Evolutionary conservation across 1,140 invertebrate species (phyloP).

Genomic region (Vollenhovia emeryi): DNA sequence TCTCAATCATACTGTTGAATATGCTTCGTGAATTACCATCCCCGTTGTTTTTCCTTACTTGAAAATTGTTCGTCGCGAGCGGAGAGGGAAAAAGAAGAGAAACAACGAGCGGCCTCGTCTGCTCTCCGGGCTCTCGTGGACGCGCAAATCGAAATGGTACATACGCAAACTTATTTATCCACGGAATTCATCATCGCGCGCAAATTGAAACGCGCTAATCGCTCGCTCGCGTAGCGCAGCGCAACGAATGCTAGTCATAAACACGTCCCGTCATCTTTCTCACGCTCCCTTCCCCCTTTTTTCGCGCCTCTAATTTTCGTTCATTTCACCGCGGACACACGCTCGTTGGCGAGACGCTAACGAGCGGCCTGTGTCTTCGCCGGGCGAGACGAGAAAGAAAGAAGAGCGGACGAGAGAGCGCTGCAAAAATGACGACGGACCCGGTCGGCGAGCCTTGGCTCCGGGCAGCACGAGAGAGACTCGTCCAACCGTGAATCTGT

Average conservation of each 20-base stretch:
- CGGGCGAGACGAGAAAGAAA: neutral
- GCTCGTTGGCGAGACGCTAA: slow-evolving; percentile 2
- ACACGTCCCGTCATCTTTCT: slow-evolving; percentile 54
- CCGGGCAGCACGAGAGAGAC: neutral
- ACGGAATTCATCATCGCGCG: slow-evolving; percentile 9
- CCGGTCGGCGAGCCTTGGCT: neutral
- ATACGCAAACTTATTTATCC: slow-evolving; percentile 13
- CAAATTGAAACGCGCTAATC: neutral
- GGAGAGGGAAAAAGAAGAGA: neutral
- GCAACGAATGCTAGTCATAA: slow-evolving; percentile 69
- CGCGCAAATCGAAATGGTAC: slow-evolving; percentile 19
- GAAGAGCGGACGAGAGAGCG: slow-evolving; percentile 21
- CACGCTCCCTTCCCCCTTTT: slow-evolving; percentile 53
- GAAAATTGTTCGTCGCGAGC: neutral
- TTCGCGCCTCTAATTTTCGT: slow-evolving; percentile 45
- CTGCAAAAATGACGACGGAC: slow-evolving; percentile 29
- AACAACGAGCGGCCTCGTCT: neutral
- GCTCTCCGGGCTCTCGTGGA: neutral
- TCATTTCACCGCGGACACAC: slow-evolving; percentile 14
- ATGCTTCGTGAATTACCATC: neutral
- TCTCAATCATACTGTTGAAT: neutral
- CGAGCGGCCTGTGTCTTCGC: slow-evolving; percentile 37
- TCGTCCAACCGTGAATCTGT: slow-evolving; percentile 14
- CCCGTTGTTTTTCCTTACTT: neutral
- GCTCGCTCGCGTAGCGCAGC: slow-evolving; percentile 5